These are phyloP conservation scores for Sphecodes monilicornis DNA, from an alignment of 2,888 invertebrate species.

Conservation along the genomic window DNA sequence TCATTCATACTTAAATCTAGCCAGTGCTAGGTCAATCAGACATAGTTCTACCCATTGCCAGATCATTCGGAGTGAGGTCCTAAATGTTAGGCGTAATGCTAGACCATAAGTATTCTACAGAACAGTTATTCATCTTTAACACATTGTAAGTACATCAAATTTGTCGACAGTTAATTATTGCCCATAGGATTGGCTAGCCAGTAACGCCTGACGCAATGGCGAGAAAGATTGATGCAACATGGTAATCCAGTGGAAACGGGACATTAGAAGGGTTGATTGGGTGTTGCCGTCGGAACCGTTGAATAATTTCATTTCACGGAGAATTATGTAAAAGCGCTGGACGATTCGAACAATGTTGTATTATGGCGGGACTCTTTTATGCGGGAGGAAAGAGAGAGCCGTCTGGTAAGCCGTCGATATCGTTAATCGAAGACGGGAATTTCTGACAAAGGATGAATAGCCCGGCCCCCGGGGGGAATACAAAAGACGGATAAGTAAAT, in stretches of 20 bases:
- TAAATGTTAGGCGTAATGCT: too few species aligned
- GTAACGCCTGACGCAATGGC: background rate
- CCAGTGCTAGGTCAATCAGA: too few species aligned
- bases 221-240: background rate
- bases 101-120: too few species aligned
- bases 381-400: background rate
- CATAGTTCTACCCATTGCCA: too few species aligned
- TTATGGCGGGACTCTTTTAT: conserved; percentile 46
- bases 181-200: background rate
- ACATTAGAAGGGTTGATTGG: background rate
- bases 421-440: conserved; percentile 65
- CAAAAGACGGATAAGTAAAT: conserved; percentile 66
- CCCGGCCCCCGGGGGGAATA: conserved; percentile 36
- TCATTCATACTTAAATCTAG: too few species aligned
- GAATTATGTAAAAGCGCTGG: conserved; percentile 39
- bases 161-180: background rate
- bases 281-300: background rate
- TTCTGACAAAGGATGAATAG: conserved; percentile 64
- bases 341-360: conserved; percentile 40
- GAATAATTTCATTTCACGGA: conserved; percentile 23
- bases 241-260: background rate
- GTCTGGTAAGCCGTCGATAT: conserved; percentile 49
- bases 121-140: background rate
- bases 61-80: too few species aligned
- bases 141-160: background rate